Evolutionary conservation across 2,888 invertebrate species (phyloP).

Genomic region (Neoitamus cyanurus): DNA sequence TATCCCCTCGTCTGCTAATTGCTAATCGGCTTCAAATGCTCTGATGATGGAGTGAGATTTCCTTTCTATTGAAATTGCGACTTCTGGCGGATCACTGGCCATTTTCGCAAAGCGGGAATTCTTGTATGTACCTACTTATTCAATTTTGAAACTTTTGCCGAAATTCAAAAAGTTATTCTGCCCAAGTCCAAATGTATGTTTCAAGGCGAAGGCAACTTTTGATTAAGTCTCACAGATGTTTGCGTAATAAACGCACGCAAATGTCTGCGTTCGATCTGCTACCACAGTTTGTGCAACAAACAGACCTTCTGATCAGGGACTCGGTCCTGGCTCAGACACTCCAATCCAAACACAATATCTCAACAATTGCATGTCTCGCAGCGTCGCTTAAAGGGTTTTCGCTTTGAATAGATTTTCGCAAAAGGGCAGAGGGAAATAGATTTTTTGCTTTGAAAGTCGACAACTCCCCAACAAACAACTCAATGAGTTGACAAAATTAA

Average conservation of each 20-base stretch:
- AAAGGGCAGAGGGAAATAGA: slow-evolving; percentile 3
- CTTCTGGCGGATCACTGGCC: not conserved
- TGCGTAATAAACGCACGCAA: not conserved
- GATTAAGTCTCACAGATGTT: not conserved
- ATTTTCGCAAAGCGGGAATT: not conserved
- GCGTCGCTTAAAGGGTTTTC: not conserved
- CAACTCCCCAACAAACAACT: slow-evolving; percentile 29
- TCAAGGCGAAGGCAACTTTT: not conserved
- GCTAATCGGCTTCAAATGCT: slow-evolving; percentile 26
- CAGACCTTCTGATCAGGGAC: not conserved
- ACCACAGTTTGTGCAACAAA: not conserved
- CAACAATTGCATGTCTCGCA: not conserved
- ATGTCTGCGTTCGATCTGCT: not conserved
- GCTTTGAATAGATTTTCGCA: not conserved
- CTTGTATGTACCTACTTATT: not conserved
- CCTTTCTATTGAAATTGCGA: not conserved
- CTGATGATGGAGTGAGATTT: slow-evolving; percentile 24
- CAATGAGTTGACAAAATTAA: slow-evolving; percentile 39
- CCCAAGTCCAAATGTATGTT: not conserved
- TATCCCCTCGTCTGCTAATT: slow-evolving; percentile 32
- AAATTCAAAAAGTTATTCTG: not conserved
- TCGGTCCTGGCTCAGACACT: not conserved
- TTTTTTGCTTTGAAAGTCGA: slow-evolving; percentile 22
- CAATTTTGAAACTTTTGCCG: not conserved
- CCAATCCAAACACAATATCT: not conserved